phyloP scores from a whole-genome alignment of 2,113 vertebrate genomes.

The Alethe castanea region DNA sequence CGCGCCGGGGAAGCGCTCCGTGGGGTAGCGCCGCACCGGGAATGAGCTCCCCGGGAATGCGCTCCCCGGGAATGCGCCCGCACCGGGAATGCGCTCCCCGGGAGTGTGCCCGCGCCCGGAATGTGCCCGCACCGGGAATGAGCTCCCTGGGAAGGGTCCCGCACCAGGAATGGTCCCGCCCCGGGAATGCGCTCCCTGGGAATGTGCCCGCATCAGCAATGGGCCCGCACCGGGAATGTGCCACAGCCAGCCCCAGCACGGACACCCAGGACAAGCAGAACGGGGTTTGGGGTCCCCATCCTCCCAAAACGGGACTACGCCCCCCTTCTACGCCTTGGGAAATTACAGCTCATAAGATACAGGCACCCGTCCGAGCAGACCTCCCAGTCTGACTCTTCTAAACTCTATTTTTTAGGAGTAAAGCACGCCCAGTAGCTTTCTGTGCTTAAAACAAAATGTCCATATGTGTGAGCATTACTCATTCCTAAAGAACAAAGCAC shows the following conservation, averaged over 20 bases:
- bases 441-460: rapidly evolving
- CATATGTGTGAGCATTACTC: background rate
- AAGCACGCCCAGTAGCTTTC: rapidly evolving
- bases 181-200: too few relatives aligned
- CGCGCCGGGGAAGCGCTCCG: background rate
- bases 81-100: too few relatives aligned
- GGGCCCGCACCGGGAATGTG: background rate
- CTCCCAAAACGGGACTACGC: background rate
- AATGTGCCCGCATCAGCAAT: too few relatives aligned
- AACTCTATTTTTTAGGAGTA: background rate
- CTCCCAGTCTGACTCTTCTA: too few relatives aligned
- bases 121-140: too few relatives aligned
- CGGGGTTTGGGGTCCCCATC: rapidly evolving
- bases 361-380: rapidly evolving
- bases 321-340: rapidly evolving
- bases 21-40: too few relatives aligned
- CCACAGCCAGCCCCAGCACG: background rate
- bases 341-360: background rate
- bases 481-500: background rate
- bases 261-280: rapidly evolving
- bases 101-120: background rate
- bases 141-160: too few relatives aligned
- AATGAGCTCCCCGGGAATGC: too few relatives aligned
- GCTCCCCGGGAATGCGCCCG: too few relatives aligned
- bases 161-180: background rate